Percentiles rank a stretch among this genome's conserved stretches.
Conservation (phyloP, 2,113 vertebrate genomes). For the Nycticryphes semicollaris region DNA sequence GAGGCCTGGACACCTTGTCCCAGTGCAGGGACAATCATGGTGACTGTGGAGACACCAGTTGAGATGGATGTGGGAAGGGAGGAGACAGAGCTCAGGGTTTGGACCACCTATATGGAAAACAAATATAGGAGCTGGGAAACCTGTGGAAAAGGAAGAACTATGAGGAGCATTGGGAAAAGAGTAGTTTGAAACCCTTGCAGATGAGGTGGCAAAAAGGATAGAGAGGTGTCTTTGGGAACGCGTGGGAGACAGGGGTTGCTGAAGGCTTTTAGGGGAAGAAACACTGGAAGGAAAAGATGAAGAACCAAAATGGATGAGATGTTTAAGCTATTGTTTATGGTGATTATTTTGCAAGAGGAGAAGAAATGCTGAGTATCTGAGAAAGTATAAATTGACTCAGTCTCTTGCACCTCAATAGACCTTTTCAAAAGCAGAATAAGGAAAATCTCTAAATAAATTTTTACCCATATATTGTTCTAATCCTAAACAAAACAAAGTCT, state of each 20-base stretch:
- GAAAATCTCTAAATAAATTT: neutral
- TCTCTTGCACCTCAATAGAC: rapidly evolving
- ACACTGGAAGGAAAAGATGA: neutral
- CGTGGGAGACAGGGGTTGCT: neutral
- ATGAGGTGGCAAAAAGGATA: neutral
- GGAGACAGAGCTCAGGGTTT: neutral
- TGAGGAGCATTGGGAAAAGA: neutral
- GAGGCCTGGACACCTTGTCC: neutral
- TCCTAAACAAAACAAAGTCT: neutral
- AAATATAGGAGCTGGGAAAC: neutral
- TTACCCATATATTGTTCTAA: neutral
- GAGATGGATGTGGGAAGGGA: neutral
- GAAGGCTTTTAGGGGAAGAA: neutral
- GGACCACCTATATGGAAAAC: neutral
- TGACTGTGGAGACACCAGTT: neutral
- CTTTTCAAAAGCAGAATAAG: neutral
- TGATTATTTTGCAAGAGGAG: neutral
- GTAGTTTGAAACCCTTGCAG: neutral
- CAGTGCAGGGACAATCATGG: neutral
- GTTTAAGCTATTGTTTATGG: neutral
- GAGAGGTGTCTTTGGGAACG: neutral
- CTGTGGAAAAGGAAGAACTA: neutral
- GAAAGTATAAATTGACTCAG: neutral
- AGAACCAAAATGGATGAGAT: neutral
- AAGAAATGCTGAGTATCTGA: neutral